Evolutionary conservation across 2,797 vertebrate species (phyloP).

Genomic region (Hoplostethus atlanticus): DNA sequence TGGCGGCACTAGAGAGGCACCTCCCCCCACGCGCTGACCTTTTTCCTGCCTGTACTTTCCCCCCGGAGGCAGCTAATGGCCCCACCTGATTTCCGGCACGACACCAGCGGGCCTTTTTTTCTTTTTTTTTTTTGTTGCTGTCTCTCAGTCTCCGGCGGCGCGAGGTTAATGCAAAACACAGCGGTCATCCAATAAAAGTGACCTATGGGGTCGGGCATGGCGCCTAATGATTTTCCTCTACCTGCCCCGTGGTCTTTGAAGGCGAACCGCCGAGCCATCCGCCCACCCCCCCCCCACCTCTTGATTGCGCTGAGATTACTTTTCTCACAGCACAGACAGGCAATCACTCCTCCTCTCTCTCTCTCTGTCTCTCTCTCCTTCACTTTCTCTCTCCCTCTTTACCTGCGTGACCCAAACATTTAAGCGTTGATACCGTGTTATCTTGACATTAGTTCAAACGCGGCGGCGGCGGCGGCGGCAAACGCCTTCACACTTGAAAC

Average conservation of each 20-base stretch:
- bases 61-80: slow-evolving; percentile 38
- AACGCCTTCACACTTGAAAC: slow-evolving; percentile 33
- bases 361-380: slow-evolving; percentile 44
- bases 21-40: slow-evolving; percentile 22
- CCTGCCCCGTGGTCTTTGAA: slow-evolving; percentile 67
- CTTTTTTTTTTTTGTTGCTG: neutral
- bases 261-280: slow-evolving; percentile 68
- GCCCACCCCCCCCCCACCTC: slow-evolving; percentile 66
- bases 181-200: slow-evolving; percentile 77
- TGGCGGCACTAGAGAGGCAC: slow-evolving; percentile 66
- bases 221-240: slow-evolving; percentile 77
- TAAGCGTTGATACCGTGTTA: slow-evolving; percentile 24
- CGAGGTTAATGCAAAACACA: slow-evolving; percentile 69
- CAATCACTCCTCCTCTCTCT: slow-evolving; percentile 71
- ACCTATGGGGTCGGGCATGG: slow-evolving; percentile 75
- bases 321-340: slow-evolving; percentile 72
- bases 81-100: slow-evolving; percentile 7
- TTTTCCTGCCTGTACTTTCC: slow-evolving; percentile 22
- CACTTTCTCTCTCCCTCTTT: slow-evolving; percentile 6
- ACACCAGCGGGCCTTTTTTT: slow-evolving; percentile 4
- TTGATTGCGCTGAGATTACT: slow-evolving; percentile 82
- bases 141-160: slow-evolving; percentile 49
- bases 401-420: slow-evolving; percentile 56
- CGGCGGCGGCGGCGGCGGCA: slow-evolving; percentile 19
- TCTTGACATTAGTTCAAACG: slow-evolving; percentile 36